Evolutionary conservation across 2,113 vertebrate genomes (phyloP).

Genomic region (Rallus limicola): DNA sequence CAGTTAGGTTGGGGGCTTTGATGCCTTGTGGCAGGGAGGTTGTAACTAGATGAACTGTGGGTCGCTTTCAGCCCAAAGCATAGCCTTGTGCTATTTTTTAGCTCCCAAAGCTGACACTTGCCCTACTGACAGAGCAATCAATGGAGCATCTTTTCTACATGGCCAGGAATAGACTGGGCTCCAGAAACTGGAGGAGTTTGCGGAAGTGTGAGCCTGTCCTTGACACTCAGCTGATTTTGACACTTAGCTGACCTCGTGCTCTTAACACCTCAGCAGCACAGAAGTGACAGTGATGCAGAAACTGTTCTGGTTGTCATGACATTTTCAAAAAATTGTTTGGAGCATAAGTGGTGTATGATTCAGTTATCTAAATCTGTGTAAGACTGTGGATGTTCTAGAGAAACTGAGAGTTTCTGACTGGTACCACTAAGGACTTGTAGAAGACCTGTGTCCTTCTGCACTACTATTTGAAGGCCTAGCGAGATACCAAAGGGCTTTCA

Average conservation of each 20-base stretch:
- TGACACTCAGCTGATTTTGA: not conserved
- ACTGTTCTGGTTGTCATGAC: not conserved
- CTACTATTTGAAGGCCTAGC: not conserved
- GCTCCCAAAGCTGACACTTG: not conserved
- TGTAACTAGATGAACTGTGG: not conserved
- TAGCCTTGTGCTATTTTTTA: not conserved
- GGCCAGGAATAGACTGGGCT: not conserved
- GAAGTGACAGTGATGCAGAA: not conserved
- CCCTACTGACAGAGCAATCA: not conserved
- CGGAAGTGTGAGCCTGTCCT: not conserved
- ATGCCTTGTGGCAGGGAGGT: no score
- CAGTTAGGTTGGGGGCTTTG: no score
- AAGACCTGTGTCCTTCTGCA: not conserved
- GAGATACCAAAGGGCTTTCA: not conserved
- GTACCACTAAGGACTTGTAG: not conserved
- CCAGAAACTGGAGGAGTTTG: not conserved
- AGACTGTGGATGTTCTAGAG: not conserved
- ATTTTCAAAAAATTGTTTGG: not conserved
- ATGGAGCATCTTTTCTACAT: not conserved
- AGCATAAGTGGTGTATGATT: not conserved
- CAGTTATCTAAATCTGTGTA: not conserved
- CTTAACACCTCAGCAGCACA: not conserved
- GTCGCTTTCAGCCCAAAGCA: not conserved
- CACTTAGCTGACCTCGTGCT: not conserved
- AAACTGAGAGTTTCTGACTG: not conserved